Conservation (phyloP, 2,797 vertebrate genomes). For the Nyctalus aviator region DNA sequence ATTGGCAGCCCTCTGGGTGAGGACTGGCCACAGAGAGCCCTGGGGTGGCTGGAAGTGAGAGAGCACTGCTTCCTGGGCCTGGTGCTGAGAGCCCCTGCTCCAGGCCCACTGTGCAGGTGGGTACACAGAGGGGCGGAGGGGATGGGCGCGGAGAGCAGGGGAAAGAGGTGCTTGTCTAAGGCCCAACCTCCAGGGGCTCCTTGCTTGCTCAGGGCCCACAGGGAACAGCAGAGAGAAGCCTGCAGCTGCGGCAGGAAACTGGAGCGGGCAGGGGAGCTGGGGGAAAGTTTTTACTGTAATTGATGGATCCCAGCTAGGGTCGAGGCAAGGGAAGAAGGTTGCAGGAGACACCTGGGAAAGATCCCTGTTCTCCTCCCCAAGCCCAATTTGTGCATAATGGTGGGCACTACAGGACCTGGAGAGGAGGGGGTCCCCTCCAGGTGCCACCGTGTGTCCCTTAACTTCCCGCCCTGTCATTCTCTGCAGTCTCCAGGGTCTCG, state of each 20-base stretch:
- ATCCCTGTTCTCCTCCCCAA: not conserved
- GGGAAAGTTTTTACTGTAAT: not conserved
- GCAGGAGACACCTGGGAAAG: not conserved
- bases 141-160: too few species aligned
- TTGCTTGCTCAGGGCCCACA: not conserved
- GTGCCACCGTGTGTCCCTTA: not conserved
- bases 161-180: not conserved
- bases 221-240: not conserved
- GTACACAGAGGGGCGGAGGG: not conserved
- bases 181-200: not conserved
- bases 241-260: not conserved
- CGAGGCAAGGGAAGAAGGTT: not conserved
- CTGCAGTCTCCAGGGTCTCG: not conserved
- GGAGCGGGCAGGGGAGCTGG: not conserved
- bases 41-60: not conserved
- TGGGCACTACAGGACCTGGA: not conserved
- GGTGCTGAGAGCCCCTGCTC: not conserved
- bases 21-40: not conserved
- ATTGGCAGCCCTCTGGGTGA: not conserved
- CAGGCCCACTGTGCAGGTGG: not conserved
- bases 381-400: not conserved
- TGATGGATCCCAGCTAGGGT: not conserved
- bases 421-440: conserved; percentile 83
- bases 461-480: conserved; percentile 34
- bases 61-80: not conserved